A percentile compares a stretch with the other conserved stretches of the same genome.
phyloP scores from a whole-genome alignment of 2,797 vertebrate species.

The Myripristis murdjan region DNA sequence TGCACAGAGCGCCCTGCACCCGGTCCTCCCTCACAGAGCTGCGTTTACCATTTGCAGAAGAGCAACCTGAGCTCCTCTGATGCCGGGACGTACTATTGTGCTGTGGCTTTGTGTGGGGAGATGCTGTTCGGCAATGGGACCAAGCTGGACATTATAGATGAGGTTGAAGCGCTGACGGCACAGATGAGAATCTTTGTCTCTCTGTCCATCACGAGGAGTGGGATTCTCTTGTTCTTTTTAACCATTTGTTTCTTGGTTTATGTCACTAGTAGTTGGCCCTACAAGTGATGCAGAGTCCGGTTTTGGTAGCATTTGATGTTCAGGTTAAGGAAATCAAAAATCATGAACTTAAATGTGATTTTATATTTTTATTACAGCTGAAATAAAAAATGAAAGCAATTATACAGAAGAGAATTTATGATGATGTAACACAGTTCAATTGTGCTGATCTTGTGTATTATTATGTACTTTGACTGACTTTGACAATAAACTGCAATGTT shows the following conservation, averaged over 20 bases:
- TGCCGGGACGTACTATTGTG: constrained; percentile 67
- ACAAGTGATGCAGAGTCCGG: not conserved
- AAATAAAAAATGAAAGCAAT: too few relatives aligned
- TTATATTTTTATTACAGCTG: too few relatives aligned
- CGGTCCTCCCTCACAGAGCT: constrained; percentile 28
- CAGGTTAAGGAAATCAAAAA: too few relatives aligned
- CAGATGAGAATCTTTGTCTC: constrained; percentile 35
- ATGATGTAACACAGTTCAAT: too few relatives aligned
- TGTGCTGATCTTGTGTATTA: too few relatives aligned
- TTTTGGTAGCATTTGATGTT: too few relatives aligned
- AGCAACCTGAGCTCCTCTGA: constrained; percentile 44
- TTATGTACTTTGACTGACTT: too few relatives aligned
- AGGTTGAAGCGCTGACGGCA: not conserved
- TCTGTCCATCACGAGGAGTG: constrained; percentile 48
- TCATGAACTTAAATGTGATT: too few relatives aligned
- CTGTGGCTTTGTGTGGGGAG: constrained; percentile 65
- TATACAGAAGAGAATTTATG: too few relatives aligned
- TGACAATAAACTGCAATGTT: too few relatives aligned
- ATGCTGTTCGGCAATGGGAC: constrained; percentile 61
- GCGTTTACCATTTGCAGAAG: constrained; percentile 65
- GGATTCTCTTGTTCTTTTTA: constrained; percentile 28
- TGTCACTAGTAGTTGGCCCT: not conserved
- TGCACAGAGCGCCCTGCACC: not conserved
- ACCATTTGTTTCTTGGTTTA: constrained; percentile 4
- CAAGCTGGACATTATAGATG: constrained; percentile 20